Evolutionary conservation across 2,888 invertebrate genomes (phyloP).

Genomic region (Amblyjoppa proteus): DNA sequence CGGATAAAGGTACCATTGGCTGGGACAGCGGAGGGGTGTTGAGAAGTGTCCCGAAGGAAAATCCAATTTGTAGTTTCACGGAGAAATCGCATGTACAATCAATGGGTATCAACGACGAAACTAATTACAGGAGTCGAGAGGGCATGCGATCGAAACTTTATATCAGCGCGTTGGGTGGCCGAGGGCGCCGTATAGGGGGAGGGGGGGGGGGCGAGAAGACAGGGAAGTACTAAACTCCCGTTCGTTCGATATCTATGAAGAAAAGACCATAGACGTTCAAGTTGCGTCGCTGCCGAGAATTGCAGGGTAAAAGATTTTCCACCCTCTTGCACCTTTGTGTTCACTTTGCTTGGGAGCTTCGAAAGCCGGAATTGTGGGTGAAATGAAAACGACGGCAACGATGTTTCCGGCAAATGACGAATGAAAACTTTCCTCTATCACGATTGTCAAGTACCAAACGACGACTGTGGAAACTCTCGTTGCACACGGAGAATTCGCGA

Average conservation of each 20-base stretch:
- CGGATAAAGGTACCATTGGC: not conserved
- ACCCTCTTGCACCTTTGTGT: conserved; percentile 39
- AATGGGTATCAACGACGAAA: conserved; percentile 57
- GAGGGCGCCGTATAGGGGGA: not conserved
- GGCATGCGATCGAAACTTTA: conserved; percentile 56
- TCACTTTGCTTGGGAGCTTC: conserved; percentile 9
- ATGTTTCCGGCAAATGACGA: conserved; percentile 41
- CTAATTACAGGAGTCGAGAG: conserved; percentile 58
- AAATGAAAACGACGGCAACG: conserved; percentile 15
- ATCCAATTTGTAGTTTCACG: conserved; percentile 30
- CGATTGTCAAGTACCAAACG: conserved; percentile 7
- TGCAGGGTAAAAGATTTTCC: conserved; percentile 41
- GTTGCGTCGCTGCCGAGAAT: conserved; percentile 27
- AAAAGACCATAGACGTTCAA: conserved; percentile 38
- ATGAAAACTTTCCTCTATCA: conserved; percentile 28
- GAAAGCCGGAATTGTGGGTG: not conserved
- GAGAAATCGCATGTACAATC: conserved; percentile 60
- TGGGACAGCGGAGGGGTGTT: not conserved
- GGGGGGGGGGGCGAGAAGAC: conserved; percentile 7
- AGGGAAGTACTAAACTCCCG: conserved; percentile 33
- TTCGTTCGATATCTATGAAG: conserved; percentile 58
- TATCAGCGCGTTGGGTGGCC: conserved; percentile 15
- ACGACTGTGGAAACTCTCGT: not conserved
- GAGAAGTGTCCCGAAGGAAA: not conserved
- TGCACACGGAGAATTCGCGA: not conserved